These are phyloP conservation scores for Cryptotis parvus DNA, from an alignment of 2,113 vertebrate species.

Conservation along the genomic window DNA sequence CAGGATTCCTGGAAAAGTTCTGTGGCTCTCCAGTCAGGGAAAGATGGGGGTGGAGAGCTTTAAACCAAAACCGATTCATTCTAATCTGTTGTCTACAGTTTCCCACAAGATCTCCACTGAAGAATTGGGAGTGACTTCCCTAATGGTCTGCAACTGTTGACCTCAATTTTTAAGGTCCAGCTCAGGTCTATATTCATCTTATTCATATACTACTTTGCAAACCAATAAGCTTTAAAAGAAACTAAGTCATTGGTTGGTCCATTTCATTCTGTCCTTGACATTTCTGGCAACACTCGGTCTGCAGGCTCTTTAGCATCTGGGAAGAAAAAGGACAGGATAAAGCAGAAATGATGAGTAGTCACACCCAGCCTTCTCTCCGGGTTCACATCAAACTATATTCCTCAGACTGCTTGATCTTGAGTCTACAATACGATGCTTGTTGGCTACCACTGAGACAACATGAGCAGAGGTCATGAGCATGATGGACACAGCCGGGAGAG, in stretches of 20 bases:
- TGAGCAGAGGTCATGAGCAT: neutral
- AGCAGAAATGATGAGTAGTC: neutral
- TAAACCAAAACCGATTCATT: neutral
- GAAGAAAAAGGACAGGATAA: neutral
- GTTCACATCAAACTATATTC: neutral
- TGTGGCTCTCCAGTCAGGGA: too few relatives aligned
- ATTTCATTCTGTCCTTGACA: slow-evolving; percentile 1
- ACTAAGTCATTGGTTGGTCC: neutral
- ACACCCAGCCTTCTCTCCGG: neutral
- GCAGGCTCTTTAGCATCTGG: neutral
- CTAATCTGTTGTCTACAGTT: neutral
- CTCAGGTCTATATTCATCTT: neutral
- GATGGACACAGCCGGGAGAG: neutral
- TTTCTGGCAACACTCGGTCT: neutral
- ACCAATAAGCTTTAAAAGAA: slow-evolving; percentile 7
- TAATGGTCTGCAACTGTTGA: neutral
- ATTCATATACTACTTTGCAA: neutral
- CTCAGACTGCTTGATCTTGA: neutral
- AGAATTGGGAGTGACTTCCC: neutral
- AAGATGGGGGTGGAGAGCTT: neutral
- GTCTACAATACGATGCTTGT: neutral
- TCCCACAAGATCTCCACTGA: neutral
- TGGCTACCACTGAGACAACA: neutral
- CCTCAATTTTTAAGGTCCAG: neutral
- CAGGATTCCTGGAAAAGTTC: too few relatives aligned